phyloP scores from a whole-genome alignment of 2,113 vertebrate species.

The Rhineura floridana region DNA sequence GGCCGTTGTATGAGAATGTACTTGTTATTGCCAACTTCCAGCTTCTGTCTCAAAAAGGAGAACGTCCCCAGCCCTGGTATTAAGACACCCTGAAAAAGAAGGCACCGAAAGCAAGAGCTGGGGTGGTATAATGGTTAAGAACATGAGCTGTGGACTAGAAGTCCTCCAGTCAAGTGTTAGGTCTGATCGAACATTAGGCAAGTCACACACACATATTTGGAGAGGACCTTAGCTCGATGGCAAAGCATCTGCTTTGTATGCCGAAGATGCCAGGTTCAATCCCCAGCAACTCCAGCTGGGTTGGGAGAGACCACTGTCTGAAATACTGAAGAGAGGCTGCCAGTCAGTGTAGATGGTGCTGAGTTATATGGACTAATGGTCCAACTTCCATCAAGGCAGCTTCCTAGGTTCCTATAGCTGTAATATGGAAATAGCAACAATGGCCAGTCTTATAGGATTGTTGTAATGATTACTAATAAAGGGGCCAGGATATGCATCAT shows the following conservation, averaged over 20 bases:
- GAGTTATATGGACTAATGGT: too few species aligned
- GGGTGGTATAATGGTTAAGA: not conserved
- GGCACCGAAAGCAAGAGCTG: not conserved
- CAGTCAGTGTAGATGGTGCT: too few species aligned
- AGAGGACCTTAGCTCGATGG: too few species aligned
- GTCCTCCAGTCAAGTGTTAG: not conserved
- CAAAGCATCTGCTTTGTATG: too few species aligned
- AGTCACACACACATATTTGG: not conserved
- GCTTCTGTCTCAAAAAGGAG: conserved; percentile 78
- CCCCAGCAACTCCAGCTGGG: too few species aligned
- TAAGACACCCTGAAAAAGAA: conserved; percentile 76
- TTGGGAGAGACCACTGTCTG: too few species aligned
- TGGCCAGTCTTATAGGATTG: not conserved
- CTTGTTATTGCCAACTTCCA: conserved; percentile 73
- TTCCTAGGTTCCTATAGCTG: too few species aligned
- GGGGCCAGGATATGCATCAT: too few species aligned
- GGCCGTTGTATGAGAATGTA: conserved; percentile 73
- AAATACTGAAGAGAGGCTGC: too few species aligned
- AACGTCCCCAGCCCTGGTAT: conserved; percentile 83
- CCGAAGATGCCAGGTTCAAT: too few species aligned
- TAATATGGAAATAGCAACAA: not conserved
- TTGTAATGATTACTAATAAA: not conserved
- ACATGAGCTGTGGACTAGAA: not conserved
- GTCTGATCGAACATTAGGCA: not conserved
- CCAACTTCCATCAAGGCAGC: too few species aligned